Conservation (phyloP, 2,888 invertebrate species). For the Ernsta delagoae region DNA sequence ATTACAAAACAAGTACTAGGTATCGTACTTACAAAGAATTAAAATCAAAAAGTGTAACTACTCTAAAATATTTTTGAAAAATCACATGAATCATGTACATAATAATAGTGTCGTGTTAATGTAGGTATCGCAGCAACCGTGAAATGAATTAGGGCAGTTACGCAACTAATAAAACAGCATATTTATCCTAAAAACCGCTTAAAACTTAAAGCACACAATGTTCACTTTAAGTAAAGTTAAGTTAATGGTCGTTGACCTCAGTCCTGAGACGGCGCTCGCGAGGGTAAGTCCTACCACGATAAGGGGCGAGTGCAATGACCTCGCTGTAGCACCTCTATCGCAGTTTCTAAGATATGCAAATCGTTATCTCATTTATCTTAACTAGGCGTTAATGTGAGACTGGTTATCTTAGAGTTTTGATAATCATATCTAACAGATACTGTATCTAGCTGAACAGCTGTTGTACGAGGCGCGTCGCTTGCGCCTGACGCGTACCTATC, state of each 20-base stretch:
- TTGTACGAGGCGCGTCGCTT: constrained; percentile 40
- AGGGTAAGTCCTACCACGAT: constrained; percentile 22
- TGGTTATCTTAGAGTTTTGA: constrained; percentile 77
- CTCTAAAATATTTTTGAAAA: no score
- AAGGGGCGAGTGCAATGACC: constrained; percentile 63
- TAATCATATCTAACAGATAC: constrained; percentile 79
- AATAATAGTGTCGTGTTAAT: no score
- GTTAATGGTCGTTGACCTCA: constrained; percentile 11
- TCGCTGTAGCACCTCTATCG: constrained; percentile 60
- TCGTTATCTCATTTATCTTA: constrained; percentile 82
- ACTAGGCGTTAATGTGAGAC: constrained; percentile 78
- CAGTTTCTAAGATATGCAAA: constrained; percentile 77
- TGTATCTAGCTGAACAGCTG: constrained; percentile 66
- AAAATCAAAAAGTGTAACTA: no score
- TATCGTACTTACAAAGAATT: no score
- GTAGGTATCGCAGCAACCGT: no score
- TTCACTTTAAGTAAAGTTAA: no score
- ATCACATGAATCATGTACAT: no score
- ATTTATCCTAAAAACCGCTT: no score
- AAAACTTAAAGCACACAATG: no score
- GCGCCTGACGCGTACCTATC: constrained; percentile 30
- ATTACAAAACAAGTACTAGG: no score
- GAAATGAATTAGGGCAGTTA: no score
- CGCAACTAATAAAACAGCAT: no score
- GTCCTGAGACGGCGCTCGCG: not conserved